Evolutionary conservation across 2,113 vertebrate genomes (phyloP).

Genomic region (Oenanthe oenanthe): DNA sequence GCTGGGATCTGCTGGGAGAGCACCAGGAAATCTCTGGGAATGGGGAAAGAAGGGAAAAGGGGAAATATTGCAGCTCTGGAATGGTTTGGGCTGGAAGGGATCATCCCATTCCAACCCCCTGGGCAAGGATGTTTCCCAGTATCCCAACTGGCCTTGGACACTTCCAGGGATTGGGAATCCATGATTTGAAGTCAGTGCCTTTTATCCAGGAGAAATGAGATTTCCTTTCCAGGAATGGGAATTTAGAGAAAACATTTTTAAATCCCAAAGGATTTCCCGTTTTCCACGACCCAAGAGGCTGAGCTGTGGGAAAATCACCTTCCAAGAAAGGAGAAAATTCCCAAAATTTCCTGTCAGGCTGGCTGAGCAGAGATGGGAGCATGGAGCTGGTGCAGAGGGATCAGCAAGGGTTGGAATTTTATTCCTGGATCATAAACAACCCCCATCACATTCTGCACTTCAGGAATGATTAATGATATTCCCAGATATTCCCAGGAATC

Average conservation of each 20-base stretch:
- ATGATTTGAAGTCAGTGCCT: rapidly evolving
- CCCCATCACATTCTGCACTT: rapidly evolving
- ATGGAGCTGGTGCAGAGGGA: background rate
- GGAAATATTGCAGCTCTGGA: rapidly evolving
- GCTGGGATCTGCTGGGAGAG: background rate
- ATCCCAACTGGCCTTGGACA: background rate
- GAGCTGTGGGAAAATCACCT: background rate
- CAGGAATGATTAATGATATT: background rate
- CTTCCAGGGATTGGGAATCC: background rate
- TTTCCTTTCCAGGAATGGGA: background rate
- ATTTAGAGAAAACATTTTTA: background rate
- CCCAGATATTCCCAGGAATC: background rate
- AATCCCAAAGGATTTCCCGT: background rate
- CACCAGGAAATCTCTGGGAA: rapidly evolving
- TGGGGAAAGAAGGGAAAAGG: background rate
- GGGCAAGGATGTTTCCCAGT: background rate
- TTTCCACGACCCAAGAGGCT: background rate
- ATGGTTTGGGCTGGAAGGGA: background rate
- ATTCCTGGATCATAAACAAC: background rate
- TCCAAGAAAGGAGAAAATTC: background rate
- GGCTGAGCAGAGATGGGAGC: background rate
- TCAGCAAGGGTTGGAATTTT: background rate
- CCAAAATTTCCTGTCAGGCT: background rate
- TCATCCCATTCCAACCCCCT: background rate
- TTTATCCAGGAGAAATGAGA: background rate